A percentile compares a stretch with the other conserved stretches of the same genome.
phyloP scores from a whole-genome alignment of 2,113 vertebrate genomes.

The Panthera uncia region DNA sequence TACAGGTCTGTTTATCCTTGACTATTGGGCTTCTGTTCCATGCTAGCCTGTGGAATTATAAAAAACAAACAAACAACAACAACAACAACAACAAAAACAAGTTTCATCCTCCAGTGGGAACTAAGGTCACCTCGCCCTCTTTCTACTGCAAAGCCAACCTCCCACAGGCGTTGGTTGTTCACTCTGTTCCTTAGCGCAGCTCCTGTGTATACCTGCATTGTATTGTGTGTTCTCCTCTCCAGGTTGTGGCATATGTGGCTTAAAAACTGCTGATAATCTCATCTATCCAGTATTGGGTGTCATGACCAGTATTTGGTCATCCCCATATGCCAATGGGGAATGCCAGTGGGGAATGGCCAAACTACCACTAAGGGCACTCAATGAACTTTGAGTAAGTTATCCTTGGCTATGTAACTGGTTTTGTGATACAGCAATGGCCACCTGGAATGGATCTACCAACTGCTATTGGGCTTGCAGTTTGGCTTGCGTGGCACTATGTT shows the following conservation, averaged over 20 bases:
- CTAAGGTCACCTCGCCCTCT: neutral
- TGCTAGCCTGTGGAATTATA: neutral
- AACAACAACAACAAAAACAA: neutral
- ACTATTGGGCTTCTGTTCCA: neutral
- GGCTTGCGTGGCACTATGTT: neutral
- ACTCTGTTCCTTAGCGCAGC: neutral
- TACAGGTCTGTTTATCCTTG: neutral
- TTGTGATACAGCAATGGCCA: no score
- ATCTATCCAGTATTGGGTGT: neutral
- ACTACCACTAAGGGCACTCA: fast-evolving
- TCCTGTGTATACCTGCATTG: neutral
- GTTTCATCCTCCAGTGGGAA: neutral
- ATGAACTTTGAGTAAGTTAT: neutral
- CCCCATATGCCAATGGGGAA: neutral
- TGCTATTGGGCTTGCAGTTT: neutral
- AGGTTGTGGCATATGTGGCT: neutral
- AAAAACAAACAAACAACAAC: no score
- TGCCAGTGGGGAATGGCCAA: no score
- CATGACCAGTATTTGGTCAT: neutral
- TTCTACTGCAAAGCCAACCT: neutral
- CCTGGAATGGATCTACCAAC: fast-evolving
- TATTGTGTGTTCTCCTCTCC: neutral
- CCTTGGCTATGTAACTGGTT: neutral
- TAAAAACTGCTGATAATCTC: neutral
- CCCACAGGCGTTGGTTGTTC: neutral